Percentiles rank a stretch among this genome's conserved stretches.
phyloP scores from a whole-genome alignment of 2,888 invertebrate genomes.

The Lepidonotus clava region DNA sequence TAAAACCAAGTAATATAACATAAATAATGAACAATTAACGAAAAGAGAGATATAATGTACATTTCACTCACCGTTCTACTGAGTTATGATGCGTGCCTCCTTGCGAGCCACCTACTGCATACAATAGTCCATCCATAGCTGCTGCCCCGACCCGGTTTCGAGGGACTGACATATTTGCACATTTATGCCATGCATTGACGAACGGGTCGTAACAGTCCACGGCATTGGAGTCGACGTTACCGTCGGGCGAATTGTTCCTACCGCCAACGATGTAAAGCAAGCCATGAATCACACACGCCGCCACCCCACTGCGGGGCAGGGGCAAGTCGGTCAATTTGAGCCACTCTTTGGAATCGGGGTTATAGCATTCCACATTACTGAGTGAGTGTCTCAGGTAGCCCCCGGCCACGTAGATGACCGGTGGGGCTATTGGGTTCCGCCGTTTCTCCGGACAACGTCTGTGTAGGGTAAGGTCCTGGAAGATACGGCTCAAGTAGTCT shows the following conservation, averaged over 20 bases:
- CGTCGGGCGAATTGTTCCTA: conserved; percentile 90
- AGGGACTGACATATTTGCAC: conserved; percentile 89
- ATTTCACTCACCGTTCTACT: conserved; percentile 89
- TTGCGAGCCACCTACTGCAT: conserved; percentile 95
- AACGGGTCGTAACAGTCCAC: conserved; percentile 93
- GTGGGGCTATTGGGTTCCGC: conserved; percentile 89
- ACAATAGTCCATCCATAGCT: conserved; percentile 94
- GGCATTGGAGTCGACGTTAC: conserved; percentile 83
- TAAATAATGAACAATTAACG: too few species aligned
- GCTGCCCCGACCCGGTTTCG: conserved; percentile 94
- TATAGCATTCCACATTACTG: conserved; percentile 93
- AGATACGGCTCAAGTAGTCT: conserved; percentile 93
- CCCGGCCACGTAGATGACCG: conserved; percentile 94
- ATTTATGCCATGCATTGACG: conserved; percentile 91
- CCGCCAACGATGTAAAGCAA: conserved; percentile 96
- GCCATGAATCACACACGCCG: conserved; percentile 81
- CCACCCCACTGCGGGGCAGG: conserved; percentile 89
- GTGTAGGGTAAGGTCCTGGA: conserved; percentile 92
- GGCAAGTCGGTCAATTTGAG: conserved; percentile 89
- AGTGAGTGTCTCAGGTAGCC: conserved; percentile 93
- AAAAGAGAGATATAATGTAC: too few species aligned
- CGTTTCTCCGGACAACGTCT: conserved; percentile 89
- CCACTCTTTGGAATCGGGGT: conserved; percentile 93
- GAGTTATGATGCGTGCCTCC: conserved; percentile 92
- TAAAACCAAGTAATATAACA: too few species aligned